Evolutionary conservation across 2,888 invertebrate species (phyloP).

Genomic region (Saturnia pavonia): DNA sequence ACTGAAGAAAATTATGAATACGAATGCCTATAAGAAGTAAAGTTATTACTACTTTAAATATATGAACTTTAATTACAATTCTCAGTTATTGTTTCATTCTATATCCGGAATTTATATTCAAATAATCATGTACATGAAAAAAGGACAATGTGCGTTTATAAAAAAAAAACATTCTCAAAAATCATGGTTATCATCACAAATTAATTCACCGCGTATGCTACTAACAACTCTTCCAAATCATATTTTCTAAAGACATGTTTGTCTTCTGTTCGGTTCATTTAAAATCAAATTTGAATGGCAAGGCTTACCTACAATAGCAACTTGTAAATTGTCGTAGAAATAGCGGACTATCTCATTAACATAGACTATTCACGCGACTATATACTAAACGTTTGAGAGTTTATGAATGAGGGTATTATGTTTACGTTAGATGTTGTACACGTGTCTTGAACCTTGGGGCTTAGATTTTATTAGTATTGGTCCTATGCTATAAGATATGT

Average conservation of each 20-base stretch:
- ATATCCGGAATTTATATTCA: too few relatives aligned
- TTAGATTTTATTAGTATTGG: background rate
- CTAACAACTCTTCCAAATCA: background rate
- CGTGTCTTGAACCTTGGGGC: background rate
- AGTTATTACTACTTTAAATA: too few relatives aligned
- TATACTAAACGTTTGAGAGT: conserved; percentile 15
- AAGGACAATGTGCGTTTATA: background rate
- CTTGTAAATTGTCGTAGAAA: background rate
- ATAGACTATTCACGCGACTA: background rate
- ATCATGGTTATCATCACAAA: background rate
- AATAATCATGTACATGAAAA: background rate
- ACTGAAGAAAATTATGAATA: too few relatives aligned
- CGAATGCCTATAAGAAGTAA: too few relatives aligned
- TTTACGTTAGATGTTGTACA: background rate
- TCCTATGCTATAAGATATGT: background rate
- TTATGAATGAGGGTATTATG: conserved; percentile 5
- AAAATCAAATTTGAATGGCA: background rate
- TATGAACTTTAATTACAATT: too few relatives aligned
- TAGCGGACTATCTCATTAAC: conserved; percentile 10
- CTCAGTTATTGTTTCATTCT: too few relatives aligned
- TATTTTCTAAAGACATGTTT: background rate
- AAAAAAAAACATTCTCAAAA: background rate
- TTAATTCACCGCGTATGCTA: background rate
- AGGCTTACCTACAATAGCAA: background rate
- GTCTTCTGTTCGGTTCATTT: background rate